These are phyloP conservation scores for Drosophila lacertosa DNA, from an alignment of 1,140 invertebrate species.

Conservation along the genomic window DNA sequence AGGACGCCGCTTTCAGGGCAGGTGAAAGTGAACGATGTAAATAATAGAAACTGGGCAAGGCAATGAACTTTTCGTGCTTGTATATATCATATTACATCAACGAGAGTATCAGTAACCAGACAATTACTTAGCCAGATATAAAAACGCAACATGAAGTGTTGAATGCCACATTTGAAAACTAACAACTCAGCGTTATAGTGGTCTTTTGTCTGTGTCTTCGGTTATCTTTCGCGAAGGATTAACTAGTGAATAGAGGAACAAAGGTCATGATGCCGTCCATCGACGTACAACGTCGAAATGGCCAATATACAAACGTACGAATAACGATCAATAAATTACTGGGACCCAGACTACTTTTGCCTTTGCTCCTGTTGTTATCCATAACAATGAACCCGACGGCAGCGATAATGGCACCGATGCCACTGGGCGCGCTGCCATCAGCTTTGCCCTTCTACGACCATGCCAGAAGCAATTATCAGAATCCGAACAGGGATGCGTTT, in stretches of 20 bases:
- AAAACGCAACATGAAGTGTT: constrained; percentile 39
- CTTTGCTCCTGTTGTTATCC: constrained; percentile 39
- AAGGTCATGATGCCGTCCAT: constrained; percentile 28
- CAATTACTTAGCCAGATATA: constrained; percentile 42
- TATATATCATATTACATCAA: constrained; percentile 51
- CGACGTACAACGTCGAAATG: constrained; percentile 23
- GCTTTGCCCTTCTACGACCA: constrained; percentile 18
- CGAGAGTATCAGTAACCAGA: no score
- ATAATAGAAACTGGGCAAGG: constrained; percentile 52
- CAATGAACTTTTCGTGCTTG: constrained; percentile 57
- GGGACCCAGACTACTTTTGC: constrained; percentile 2
- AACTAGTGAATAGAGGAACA: constrained; percentile 1
- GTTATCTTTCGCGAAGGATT: constrained; percentile 32
- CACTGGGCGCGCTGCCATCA: constrained; percentile 18
- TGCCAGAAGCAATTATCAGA: constrained; percentile 64
- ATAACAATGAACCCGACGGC: constrained; percentile 56
- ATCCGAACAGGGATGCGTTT: constrained; percentile 48
- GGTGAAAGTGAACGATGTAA: constrained; percentile 62
- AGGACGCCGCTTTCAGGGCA: neutral
- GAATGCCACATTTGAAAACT: constrained; percentile 53
- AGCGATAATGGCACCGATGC: constrained; percentile 40
- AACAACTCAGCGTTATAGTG: constrained; percentile 16
- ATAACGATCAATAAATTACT: constrained; percentile 75
- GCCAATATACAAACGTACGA: constrained; percentile 44
- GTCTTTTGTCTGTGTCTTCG: constrained; percentile 19